A percentile compares a stretch with the other conserved stretches of the same genome.
These are phyloP conservation scores for Egretta garzetta DNA, from an alignment of 2,113 vertebrate species.

Conservation along the genomic window DNA sequence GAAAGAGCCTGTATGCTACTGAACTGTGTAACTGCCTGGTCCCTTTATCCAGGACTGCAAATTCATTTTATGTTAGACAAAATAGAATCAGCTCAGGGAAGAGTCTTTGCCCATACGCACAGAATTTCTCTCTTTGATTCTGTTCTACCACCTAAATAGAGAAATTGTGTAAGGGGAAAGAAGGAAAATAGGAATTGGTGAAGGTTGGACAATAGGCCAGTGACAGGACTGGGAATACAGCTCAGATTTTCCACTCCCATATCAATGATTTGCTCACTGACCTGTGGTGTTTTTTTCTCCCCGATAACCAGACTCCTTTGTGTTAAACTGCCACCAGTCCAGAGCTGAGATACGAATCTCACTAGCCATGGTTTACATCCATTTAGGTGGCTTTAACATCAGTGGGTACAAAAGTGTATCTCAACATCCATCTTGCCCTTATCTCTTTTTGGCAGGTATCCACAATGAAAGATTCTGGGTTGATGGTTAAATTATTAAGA, in stretches of 20 bases:
- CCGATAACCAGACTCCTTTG: not conserved
- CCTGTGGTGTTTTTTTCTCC: not conserved
- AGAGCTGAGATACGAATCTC: not conserved
- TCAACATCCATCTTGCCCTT: not conserved
- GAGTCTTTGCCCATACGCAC: not conserved
- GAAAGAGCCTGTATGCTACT: not conserved
- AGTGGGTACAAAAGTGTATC: not conserved
- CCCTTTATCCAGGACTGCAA: not conserved
- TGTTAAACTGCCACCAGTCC: not conserved
- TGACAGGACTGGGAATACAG: not conserved
- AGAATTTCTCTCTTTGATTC: not conserved
- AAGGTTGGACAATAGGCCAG: not conserved
- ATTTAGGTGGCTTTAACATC: not conserved
- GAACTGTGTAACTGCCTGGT: not conserved
- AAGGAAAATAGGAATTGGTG: not conserved
- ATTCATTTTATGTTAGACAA: not conserved
- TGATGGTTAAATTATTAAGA: slow-evolving; percentile 8
- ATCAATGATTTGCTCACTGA: not conserved
- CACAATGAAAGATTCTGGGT: not conserved
- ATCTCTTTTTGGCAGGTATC: not conserved
- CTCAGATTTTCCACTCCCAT: not conserved
- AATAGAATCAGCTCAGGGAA: not conserved
- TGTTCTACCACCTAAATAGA: not conserved
- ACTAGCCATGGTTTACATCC: not conserved
- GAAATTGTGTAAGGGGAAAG: not conserved